These are phyloP conservation scores for Chaetodon trifascialis DNA, from an alignment of 2,113 vertebrate species.

Conservation along the genomic window DNA sequence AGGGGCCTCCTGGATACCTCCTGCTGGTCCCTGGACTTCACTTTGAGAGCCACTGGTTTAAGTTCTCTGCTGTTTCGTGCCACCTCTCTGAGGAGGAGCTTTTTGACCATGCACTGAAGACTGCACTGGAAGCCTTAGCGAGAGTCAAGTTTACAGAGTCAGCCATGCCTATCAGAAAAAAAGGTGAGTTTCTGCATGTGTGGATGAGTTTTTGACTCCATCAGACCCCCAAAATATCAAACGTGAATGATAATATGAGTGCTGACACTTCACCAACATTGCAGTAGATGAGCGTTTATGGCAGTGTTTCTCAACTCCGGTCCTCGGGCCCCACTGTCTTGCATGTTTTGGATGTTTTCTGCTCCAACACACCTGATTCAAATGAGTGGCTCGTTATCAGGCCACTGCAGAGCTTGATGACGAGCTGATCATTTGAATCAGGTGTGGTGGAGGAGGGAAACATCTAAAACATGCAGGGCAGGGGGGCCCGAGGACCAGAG, in stretches of 20 bases:
- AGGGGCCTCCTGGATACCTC: neutral
- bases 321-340: no score
- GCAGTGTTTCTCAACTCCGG: no score
- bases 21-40: conserved; percentile 3
- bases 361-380: no score
- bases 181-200: conserved; percentile 76
- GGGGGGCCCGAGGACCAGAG: no score
- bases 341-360: no score
- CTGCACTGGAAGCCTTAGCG: conserved; percentile 18
- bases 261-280: neutral
- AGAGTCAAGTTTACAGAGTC: conserved; percentile 43
- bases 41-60: neutral
- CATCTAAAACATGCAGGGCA: no score
- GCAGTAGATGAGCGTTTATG: no score
- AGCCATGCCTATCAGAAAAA: conserved; percentile 83
- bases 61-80: neutral
- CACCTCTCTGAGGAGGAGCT: neutral
- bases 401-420: no score
- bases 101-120: conserved; percentile 50
- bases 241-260: neutral
- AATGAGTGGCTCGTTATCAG: no score
- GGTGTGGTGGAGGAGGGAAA: no score
- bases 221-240: neutral
- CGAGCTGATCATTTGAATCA: no score
- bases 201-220: neutral